Percentiles rank a stretch among this genome's conserved stretches.
Conservation (phyloP, 2,797 vertebrate genomes). For the Antrozous pallidus region DNA sequence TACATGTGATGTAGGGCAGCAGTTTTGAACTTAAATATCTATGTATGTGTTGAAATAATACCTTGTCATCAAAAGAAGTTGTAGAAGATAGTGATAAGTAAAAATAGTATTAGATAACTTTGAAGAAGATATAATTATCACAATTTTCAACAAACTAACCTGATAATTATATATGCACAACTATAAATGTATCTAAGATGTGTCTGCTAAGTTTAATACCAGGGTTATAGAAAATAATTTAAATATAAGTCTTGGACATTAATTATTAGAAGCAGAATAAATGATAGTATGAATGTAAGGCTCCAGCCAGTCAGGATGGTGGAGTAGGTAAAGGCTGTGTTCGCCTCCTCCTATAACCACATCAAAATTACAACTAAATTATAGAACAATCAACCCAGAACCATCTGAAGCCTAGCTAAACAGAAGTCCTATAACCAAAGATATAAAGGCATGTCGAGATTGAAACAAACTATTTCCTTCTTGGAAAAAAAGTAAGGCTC, state of each 20-base stretch:
- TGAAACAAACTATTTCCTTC: not conserved
- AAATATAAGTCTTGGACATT: constrained; percentile 22
- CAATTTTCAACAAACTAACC: constrained; percentile 2
- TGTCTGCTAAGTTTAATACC: constrained; percentile 43
- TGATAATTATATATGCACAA: constrained; percentile 42
- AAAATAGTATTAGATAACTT: constrained; percentile 16
- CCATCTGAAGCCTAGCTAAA: not conserved
- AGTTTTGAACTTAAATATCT: constrained; percentile 47
- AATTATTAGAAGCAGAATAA: constrained; percentile 51
- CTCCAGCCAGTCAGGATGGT: not conserved
- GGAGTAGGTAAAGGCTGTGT: not conserved
- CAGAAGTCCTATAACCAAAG: not conserved
- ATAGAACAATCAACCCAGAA: not conserved
- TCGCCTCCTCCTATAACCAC: not conserved
- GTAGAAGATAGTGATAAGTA: not conserved
- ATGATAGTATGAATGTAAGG: not conserved
- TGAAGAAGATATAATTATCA: constrained; percentile 32
- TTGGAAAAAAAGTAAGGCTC: not conserved
- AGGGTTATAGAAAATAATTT: constrained; percentile 41
- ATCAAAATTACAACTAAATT: not conserved
- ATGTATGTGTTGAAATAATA: constrained; percentile 7
- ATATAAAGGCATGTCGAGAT: too few relatives aligned
- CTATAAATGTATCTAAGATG: constrained; percentile 29
- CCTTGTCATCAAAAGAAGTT: constrained; percentile 30
- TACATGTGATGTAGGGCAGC: not conserved